Base-by-base conservation (phyloP, 2,113 vertebrate species). In the Ictalurus furcatus region DNA sequence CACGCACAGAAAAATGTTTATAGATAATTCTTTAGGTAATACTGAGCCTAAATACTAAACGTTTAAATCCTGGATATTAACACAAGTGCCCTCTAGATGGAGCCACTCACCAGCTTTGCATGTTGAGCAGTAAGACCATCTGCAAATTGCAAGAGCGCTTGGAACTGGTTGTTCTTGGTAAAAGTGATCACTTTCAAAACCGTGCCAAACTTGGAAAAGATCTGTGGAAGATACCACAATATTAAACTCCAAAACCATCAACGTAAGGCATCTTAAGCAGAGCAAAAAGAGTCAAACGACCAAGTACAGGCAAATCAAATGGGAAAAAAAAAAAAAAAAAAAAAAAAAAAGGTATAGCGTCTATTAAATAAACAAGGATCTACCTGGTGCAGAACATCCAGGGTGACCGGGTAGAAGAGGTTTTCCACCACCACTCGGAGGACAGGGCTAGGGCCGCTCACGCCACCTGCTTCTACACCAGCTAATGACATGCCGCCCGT, bases 131-230 rank as follows among this genome's bases (percentile, higher is more conserved):
- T 97, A 83, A 97, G 83, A 0, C 97, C 97, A 52, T 99, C 98
- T 0, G 96, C 93, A 40, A 98, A 99, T 89, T 99, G 98, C 52
- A 99, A 89, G 74, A 99, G 95, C 0, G 98, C 97, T 94, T 99
- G 98, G 91, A 99, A 99, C 90, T 99, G 98, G 87, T 96, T 98
- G 93, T 99, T 99, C 95, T 99, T 99, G 0, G 98, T 99, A 93
- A 99, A 99, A 0, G 97, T 98, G 78, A 99, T 99, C 81, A 99
- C 98, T 91, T 98, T 97, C 93, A 99, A 91, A 21, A 99, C 98
- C 0, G 97, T 98, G 88, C 98, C 98, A 34, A 98, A 98, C 92
- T 99, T 99, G 48, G 97, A 97, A 92, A 99, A 99, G 89, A 99
- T 99, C 98, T 99, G 93, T 90, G 48, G 4, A 80, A 67, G 30